Base-by-base conservation (phyloP, 2,797 vertebrate species). In the Luscinia luscinia region DNA sequence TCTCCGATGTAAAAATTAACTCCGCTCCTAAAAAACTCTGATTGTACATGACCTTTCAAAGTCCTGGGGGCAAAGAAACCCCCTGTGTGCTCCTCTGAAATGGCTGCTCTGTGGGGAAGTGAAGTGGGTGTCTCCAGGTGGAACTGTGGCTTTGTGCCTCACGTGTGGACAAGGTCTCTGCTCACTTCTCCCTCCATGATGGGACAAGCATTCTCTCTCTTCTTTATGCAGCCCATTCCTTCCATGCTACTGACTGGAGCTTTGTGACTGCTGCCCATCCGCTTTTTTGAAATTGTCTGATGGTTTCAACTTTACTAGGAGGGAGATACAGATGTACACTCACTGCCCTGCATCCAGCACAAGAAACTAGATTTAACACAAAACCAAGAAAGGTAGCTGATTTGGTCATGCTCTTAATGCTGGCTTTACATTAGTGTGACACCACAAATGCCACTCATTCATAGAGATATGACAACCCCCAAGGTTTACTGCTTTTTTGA, bases 91-190 rank as follows among this genome's bases (percentile, higher is more conserved):
- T 87, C 15, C 1, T 57, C 76, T 72, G 64, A 67, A 74, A 12
- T 12, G 9, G 13, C 26, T 64, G 23, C 13, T 34, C 3, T 22
- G 19, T 5, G 24, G 6, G 13, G 21, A 41, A 48, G 32, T 20
- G 24, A 34, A 77, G 12, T 13, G 26, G 14, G 16, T 52, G 16
- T 52, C 52, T 79, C 30, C 61, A 69, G 12, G 41, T 49, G 27
- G 46, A 62, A 79, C 8, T 1, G 2, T 9, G n/a, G 59, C 20
- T 80, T 59, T 66, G n/a, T 66, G 43, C 15, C 61, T 66, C 5
- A 2, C 0, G 0, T 17, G 28, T 24, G 21, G 24, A 63, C 40
- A 26, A 22, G 20, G 19, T 40, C 51, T 36, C 28, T 48, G 18
- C 45, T 76, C 61, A 11, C 40, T 75, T 85, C 48, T 73, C 11